A percentile compares a stretch with the other conserved stretches of the same genome.
phyloP scores from a whole-genome alignment of 2,113 vertebrate species.

The Suncus etruscus region DNA sequence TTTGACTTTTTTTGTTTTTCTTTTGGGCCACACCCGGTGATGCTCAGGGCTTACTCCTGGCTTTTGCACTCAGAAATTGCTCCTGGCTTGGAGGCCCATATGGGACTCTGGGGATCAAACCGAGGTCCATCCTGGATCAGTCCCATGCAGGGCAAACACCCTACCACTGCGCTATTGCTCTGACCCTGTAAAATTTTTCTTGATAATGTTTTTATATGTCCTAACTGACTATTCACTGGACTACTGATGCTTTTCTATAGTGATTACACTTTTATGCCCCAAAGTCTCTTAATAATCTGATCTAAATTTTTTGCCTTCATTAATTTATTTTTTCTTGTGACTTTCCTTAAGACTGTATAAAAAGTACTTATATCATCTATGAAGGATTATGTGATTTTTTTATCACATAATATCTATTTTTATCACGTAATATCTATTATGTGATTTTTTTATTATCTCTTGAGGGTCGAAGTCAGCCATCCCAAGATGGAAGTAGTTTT shows the following conservation, averaged over 20 bases:
- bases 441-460: background rate
- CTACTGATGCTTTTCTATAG: background rate
- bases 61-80: too few relatives aligned
- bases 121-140: too few relatives aligned
- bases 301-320: conserved; percentile 12
- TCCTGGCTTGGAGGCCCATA: too few relatives aligned
- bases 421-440: too few relatives aligned
- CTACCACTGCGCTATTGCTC: too few relatives aligned
- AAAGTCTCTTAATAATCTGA: background rate
- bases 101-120: too few relatives aligned
- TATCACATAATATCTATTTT: too few relatives aligned
- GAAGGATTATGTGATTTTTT: background rate
- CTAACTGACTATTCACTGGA: background rate
- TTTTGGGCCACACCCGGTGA: too few relatives aligned
- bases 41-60: too few relatives aligned
- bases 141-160: too few relatives aligned
- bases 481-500: background rate
- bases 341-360: background rate
- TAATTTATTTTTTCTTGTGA: conserved; percentile 19
- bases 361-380: conserved; percentile 2
- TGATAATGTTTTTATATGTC: conserved; percentile 39
- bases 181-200: background rate
- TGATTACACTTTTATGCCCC: background rate
- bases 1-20: too few relatives aligned
- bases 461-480: background rate